Base-by-base conservation (phyloP, 2,113 vertebrate genomes). In the Aptenodytes forsteri region DNA sequence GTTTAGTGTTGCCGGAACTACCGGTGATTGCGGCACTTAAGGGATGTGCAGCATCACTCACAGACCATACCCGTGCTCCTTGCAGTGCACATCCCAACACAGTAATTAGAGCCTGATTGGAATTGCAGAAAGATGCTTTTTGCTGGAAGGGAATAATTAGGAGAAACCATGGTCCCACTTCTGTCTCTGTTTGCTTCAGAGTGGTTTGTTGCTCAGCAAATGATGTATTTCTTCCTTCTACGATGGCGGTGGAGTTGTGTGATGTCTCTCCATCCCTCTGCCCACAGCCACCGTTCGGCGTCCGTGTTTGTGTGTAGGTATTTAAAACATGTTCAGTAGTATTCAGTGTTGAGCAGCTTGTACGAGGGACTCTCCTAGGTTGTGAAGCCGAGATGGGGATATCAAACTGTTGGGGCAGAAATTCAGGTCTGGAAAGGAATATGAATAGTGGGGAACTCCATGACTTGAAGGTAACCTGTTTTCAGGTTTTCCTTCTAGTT, bases 21-120 rank as follows among this genome's bases (percentile, higher is more conserved):
- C 27, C 1, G 8, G 46, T 1, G 3, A 21, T 10, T 1, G 16
- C 1, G 6, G 36, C 29, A 14, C 14, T 29, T 16, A 32, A n/a
- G 23, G 64, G 64, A 11, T 34, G 16, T 44, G 15, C 13, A 26
- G 75, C 11, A 10, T 36, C 5, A 1, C 56, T 64, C 21, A 8
- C 25, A 21, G 49, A 46, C 44, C 27, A 8, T 27, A 10, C 47
- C 8, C 1, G 3, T 27, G 25, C 32, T 85, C 25, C 38, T 66
- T 49, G 15, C 26, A 26, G 9, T 2, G 3, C 29, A 12, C 17
- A 6, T 47, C 49, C 62, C 4, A 1, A 18, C 19, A 6, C 3
- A 4, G 36, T 25, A 15, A 32, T 52, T 50, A n/a, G 14, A n/a
- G 34, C 21, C 65, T 15, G 7, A 29, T 2, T 25, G 50, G 56